These are phyloP conservation scores for Eilema sororculum DNA, from an alignment of 2,888 invertebrate species.

Conservation along the genomic window DNA sequence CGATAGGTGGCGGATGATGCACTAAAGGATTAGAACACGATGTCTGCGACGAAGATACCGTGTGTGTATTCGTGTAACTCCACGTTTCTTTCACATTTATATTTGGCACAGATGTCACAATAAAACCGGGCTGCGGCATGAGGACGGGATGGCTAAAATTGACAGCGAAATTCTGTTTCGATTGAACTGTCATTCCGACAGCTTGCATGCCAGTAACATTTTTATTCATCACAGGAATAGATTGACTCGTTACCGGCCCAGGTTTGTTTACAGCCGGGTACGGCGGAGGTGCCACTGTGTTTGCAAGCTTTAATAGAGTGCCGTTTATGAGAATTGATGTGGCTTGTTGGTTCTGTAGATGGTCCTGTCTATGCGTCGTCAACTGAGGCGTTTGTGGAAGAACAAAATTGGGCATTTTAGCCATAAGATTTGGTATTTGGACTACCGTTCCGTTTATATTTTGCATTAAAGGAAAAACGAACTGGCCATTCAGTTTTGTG, in stretches of 20 bases:
- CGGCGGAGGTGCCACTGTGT: slow-evolving; percentile 69
- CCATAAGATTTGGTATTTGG: slow-evolving; percentile 88
- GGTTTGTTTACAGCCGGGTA: slow-evolving; percentile 76
- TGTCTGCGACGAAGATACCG: slow-evolving; percentile 68
- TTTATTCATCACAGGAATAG: slow-evolving; percentile 79
- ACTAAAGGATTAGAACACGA: slow-evolving; percentile 74
- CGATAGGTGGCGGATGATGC: slow-evolving; percentile 75
- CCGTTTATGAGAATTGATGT: slow-evolving; percentile 84
- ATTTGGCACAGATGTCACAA: slow-evolving; percentile 86
- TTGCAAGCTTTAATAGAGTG: slow-evolving; percentile 81
- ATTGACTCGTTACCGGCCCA: slow-evolving; percentile 73
- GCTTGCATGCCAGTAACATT: slow-evolving; percentile 78
- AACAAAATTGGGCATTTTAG: slow-evolving; percentile 86
- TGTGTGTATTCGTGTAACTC: slow-evolving; percentile 73
- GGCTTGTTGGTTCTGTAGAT: slow-evolving; percentile 78
- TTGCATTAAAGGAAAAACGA: slow-evolving; percentile 88
- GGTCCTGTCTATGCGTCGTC: slow-evolving; percentile 74
- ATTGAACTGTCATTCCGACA: slow-evolving; percentile 81
- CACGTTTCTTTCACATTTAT: slow-evolving; percentile 83
- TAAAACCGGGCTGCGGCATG: slow-evolving; percentile 82
- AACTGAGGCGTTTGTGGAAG: slow-evolving; percentile 77
- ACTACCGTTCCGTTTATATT: slow-evolving; percentile 87
- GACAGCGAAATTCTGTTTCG: slow-evolving; percentile 85
- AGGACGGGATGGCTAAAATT: slow-evolving; percentile 84
- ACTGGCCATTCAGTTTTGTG: slow-evolving; percentile 83